These are phyloP conservation scores for Diaphora mendica DNA, from an alignment of 2,888 invertebrate species.

Conservation along the genomic window DNA sequence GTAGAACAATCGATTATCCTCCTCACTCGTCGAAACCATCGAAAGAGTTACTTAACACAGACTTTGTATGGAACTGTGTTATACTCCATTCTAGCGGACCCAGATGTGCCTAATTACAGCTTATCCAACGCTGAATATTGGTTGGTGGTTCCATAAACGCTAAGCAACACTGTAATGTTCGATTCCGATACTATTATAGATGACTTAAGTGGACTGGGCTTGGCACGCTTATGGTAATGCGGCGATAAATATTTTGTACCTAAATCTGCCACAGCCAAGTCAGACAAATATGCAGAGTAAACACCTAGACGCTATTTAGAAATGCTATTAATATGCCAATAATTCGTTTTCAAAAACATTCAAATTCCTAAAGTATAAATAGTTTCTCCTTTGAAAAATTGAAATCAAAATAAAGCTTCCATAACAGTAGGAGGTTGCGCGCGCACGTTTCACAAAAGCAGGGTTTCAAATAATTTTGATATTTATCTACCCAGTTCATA, in stretches of 20 bases:
- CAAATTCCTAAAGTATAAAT: not conserved
- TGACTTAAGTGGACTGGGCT: not conserved
- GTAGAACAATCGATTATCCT: too few species aligned
- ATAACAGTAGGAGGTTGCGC: not conserved
- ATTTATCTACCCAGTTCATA: not conserved
- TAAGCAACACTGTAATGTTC: not conserved
- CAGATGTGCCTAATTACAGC: not conserved
- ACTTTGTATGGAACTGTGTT: too few species aligned
- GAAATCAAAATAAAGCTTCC: too few species aligned
- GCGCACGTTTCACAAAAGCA: not conserved
- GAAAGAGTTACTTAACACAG: too few species aligned
- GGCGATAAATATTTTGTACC: slow-evolving; percentile 3
- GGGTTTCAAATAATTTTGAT: not conserved
- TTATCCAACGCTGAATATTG: not conserved
- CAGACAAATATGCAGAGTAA: slow-evolving; percentile 8
- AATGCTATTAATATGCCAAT: slow-evolving; percentile 13
- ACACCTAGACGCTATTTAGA: slow-evolving; percentile 4
- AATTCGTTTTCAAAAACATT: not conserved
- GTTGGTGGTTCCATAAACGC: not conserved
- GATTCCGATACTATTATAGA: not conserved
- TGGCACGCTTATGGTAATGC: slow-evolving; percentile 3
- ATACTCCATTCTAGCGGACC: not conserved
- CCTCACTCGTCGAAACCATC: too few species aligned
- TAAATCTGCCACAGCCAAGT: not conserved
- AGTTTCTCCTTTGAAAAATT: not conserved